These are phyloP conservation scores for Ophion costatus DNA, from an alignment of 2,888 invertebrate genomes.

Conservation along the genomic window DNA sequence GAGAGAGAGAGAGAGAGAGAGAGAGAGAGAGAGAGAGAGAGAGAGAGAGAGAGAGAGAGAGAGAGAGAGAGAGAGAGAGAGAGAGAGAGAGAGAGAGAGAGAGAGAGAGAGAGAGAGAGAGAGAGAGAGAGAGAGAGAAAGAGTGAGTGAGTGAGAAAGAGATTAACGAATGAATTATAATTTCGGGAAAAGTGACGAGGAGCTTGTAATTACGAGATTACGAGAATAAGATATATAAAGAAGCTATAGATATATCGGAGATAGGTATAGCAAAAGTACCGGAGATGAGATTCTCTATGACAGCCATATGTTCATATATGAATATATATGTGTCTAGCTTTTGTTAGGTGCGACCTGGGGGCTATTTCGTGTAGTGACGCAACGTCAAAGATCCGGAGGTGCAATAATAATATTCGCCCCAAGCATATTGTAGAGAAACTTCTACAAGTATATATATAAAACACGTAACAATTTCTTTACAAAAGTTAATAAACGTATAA, in stretches of 20 bases:
- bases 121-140: neutral
- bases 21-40: neutral
- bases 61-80: neutral
- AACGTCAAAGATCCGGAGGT: conserved; percentile 56
- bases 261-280: conserved; percentile 7
- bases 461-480: conserved; percentile 17
- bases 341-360: conserved; percentile 37
- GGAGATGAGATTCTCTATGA: conserved; percentile 44
- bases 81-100: neutral
- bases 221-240: conserved; percentile 12
- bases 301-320: conserved; percentile 28
- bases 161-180: conserved; percentile 24
- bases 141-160: neutral
- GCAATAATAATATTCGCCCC: conserved; percentile 58
- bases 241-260: conserved; percentile 21
- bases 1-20: conserved; percentile 9
- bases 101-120: neutral
- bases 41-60: neutral
- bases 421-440: conserved; percentile 53
- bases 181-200: conserved; percentile 50
- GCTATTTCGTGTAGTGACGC: conserved; percentile 56
- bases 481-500: conserved; percentile 13
- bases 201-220: conserved; percentile 41
- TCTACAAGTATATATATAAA: conserved; percentile 25
- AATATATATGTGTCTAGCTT: conserved; percentile 25